These are phyloP conservation scores for Muntiacus muntjak DNA, from an alignment of 2,113 vertebrate species.

Conservation along the genomic window DNA sequence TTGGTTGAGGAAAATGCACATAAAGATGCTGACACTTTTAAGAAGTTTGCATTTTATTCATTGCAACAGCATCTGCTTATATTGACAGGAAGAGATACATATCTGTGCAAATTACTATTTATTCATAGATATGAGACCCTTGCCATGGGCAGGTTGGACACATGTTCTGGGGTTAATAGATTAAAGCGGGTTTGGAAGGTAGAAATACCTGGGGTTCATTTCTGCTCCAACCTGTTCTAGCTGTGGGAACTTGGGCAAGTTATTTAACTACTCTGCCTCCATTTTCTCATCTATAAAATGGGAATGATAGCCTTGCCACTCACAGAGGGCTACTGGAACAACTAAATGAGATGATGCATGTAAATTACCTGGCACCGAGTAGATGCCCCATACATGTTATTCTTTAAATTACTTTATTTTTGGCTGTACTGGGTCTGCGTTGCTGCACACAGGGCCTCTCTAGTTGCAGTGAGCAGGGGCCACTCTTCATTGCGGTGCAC, in stretches of 20 bases:
- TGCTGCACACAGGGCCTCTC: background rate
- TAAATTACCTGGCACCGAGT: fast-evolving
- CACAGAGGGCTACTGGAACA: background rate
- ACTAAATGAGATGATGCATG: background rate
- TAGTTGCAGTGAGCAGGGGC: background rate
- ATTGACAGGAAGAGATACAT: background rate
- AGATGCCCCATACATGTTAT: too few relatives aligned
- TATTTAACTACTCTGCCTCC: background rate
- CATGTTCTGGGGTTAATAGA: background rate
- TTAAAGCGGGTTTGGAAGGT: background rate
- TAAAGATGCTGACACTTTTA: background rate
- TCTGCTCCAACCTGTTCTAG: background rate
- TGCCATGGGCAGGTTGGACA: fast-evolving
- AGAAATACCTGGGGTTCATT: background rate
- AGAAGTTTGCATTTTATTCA: background rate
- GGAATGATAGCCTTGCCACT: background rate
- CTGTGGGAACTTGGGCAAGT: background rate
- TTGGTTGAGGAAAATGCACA: background rate
- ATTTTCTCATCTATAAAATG: background rate
- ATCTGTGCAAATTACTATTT: background rate
- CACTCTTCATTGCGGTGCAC: background rate
- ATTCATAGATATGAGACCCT: fast-evolving
- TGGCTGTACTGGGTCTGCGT: background rate
- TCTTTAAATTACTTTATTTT: background rate
- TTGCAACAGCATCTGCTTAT: background rate